These are phyloP conservation scores for Salvelinus namaycush DNA, from an alignment of 2,113 vertebrate species.

Conservation along the genomic window DNA sequence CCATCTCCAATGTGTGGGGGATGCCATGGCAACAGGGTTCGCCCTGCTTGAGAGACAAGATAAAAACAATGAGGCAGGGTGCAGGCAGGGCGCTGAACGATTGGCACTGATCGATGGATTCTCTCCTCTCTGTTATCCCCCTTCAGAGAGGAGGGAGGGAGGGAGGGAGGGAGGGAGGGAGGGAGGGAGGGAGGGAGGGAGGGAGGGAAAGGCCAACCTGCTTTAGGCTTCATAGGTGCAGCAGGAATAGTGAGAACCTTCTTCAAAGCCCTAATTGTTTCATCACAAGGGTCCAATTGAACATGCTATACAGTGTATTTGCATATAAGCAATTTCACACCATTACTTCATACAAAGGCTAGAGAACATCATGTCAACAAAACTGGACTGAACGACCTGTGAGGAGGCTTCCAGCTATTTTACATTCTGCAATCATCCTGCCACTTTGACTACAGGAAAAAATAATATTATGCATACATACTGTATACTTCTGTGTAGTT, in stretches of 20 bases:
- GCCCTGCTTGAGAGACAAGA: constrained; percentile 69
- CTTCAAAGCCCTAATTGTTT: constrained; percentile 58
- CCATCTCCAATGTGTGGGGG: constrained; percentile 73
- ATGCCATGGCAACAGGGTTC: constrained; percentile 79
- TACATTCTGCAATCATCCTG: neutral
- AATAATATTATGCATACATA: neutral
- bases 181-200: constrained; percentile 3
- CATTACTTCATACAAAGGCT: constrained; percentile 36
- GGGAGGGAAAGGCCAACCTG: constrained; percentile 41
- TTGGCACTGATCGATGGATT: constrained; percentile 74
- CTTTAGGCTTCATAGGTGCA: constrained; percentile 55
- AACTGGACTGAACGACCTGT: neutral
- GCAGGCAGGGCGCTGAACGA: constrained; percentile 66
- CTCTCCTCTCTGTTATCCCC: constrained; percentile 18
- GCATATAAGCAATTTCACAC: constrained; percentile 39
- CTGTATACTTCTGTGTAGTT: constrained; percentile 1
- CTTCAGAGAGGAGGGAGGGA: constrained; percentile 32
- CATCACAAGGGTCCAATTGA: constrained; percentile 58
- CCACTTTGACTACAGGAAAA: neutral
- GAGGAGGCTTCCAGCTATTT: neutral
- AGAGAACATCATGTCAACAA: constrained; percentile 26
- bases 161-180: constrained; percentile 15
- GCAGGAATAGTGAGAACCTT: constrained; percentile 54
- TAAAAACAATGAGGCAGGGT: constrained; percentile 76
- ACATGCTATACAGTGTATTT: constrained; percentile 56